Evolutionary conservation across 2,113 vertebrate species (phyloP).

Genomic region (Drymodes brunneopygia): DNA sequence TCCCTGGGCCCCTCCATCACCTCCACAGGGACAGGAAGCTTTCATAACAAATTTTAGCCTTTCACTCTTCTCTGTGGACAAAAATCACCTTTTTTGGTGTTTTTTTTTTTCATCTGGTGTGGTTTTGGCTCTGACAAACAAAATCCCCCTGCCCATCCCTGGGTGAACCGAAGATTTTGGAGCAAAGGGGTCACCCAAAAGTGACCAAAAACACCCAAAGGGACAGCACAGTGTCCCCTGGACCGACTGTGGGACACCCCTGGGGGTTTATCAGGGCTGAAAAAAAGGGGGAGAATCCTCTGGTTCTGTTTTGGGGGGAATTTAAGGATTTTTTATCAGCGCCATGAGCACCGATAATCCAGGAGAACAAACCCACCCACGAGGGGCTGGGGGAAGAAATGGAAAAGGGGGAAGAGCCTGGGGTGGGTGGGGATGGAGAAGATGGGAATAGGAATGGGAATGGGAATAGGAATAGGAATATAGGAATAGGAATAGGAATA

Average conservation of each 20-base stretch:
- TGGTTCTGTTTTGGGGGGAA: fast-evolving
- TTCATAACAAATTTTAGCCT: neutral
- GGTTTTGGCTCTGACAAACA: neutral
- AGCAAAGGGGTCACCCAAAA: neutral
- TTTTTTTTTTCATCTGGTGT: neutral
- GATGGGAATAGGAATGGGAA: too few species aligned
- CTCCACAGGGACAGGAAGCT: fast-evolving
- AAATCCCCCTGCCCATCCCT: neutral
- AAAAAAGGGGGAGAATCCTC: fast-evolving
- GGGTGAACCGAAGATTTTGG: fast-evolving
- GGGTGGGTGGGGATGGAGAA: neutral
- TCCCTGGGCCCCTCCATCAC: fast-evolving
- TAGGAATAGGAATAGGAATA: too few species aligned
- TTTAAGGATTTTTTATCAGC: neutral
- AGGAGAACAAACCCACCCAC: fast-evolving
- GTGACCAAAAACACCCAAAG: fast-evolving
- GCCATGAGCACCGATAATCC: fast-evolving
- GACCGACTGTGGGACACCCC: fast-evolving
- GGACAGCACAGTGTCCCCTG: neutral
- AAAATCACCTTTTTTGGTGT: neutral
- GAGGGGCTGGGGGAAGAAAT: fast-evolving
- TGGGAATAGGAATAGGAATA: too few species aligned
- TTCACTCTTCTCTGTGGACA: neutral
- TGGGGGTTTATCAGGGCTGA: too few species aligned
- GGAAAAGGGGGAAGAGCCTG: neutral